Base-by-base conservation (phyloP, 1,140 invertebrate species). In the Drosophila nikananu region DNA sequence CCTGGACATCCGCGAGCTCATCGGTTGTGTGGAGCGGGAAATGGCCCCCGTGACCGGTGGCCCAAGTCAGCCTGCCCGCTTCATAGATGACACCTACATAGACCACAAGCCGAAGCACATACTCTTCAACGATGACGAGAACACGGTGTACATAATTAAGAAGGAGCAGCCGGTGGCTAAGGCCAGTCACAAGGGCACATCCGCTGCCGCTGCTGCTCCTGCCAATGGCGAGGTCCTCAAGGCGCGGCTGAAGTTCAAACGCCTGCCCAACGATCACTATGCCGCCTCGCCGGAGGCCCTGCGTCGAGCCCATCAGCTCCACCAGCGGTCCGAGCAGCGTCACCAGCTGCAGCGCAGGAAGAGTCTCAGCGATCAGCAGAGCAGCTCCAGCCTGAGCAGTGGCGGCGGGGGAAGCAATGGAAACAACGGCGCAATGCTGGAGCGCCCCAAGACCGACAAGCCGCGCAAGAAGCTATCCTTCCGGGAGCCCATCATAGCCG, bases 381-480 rank as follows among this genome's bases (percentile, higher is more conserved):
- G 81, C 72, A 87, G 78, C 66, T 87, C 84, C 27, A 84, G 77
- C 17, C 21, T 83, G 32, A 87, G 81, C 66, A 91, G 81, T 30
- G 84, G 81, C 1, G 79, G 39, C 0, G 51, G 64, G 9, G 41
- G 35, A 3, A 3, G 35, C 32, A 55, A 23, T n/a, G 54, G 54
- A 1, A n/a, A 10, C 52, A 55, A 10, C 19, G 66, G 84, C 66
- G 79, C 75, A 17, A 87, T 81, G 77, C 71, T 80, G 62, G 91
- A 92, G 37, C 83, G 80, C 5, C 86, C 91, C 54, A 91, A 87
- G 51, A 93, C 94, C 21, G 95, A 96, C 59, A 95, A 95, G 76
- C 97, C 97, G 0, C 94, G 96, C 25, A 98, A 97, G 92, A 98
- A 98, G 84, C 93, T 97, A 2, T 97, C 96, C 0, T 98, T 97